Evolutionary conservation across 1,140 invertebrate species (phyloP), one percentile per base, ranked within the genome.

Genomic region (Drosophila miranda): DNA sequence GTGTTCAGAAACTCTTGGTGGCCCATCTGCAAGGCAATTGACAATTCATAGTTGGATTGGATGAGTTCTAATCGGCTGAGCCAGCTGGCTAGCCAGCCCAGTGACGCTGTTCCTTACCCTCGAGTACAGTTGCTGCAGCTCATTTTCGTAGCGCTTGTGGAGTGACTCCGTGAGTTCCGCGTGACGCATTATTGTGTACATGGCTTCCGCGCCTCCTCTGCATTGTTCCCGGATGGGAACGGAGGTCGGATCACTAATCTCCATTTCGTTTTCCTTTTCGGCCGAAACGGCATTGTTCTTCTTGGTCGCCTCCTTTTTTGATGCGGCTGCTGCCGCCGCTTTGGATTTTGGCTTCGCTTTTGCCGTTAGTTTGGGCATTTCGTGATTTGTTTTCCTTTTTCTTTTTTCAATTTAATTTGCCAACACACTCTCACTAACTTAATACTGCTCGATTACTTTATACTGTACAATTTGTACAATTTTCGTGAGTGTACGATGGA

Each of bases 71-170:
- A 9, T 57, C 13, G 3, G 42, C 6, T 48, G 11, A 46, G 8
- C 43, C 19, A 26, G 3, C 7, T 11, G 43, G 8, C 43, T 14
- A 26, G 3, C 7, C 48, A 14, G 14, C 11, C 14, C 13, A 38
- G 34, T 38, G 2, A 28, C 26, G 13, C 19, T 9, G 66, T 57
- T 70, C 53, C 34, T 38, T 38, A 94, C 93, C 90, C 92, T 92
- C 58, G 92, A 91, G 72, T 93, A 94, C 7, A 93, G 70, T 78
- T 93, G 93, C 42, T 89, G 92, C 80, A 94, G 82, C 82, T 93
- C 93, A 73, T 94, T 94, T 3, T 93, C 89, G 67, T 93, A 93
- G 68, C 92, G 93, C 64, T 93, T 93, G 82, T 94, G 94, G 73
- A 92, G 92, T 19, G 93, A 93, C 61, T 93, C 93, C 76, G 93